These are phyloP conservation scores for Sparidentex hasta DNA, from an alignment of 2,797 vertebrate species.

Conservation along the genomic window DNA sequence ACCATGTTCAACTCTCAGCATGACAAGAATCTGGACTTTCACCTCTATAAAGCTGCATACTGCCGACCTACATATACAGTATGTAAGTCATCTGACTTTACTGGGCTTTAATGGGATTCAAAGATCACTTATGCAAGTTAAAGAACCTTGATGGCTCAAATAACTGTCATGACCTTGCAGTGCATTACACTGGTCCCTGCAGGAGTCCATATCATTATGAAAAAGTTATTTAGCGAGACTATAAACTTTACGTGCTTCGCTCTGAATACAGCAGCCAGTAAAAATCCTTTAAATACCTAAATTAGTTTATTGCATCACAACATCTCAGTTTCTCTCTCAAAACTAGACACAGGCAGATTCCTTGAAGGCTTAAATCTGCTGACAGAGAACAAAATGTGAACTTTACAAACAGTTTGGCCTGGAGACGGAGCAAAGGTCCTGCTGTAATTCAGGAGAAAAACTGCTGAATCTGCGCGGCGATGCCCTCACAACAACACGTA, in stretches of 20 bases:
- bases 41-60: slow-evolving; percentile 20
- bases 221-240: neutral
- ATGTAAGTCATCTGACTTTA: slow-evolving; percentile 13
- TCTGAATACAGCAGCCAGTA: slow-evolving; percentile 1
- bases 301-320: slow-evolving; percentile 21
- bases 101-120: slow-evolving; percentile 47
- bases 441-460: neutral
- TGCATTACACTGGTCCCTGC: neutral
- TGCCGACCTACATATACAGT: slow-evolving; percentile 40
- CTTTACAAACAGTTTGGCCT: neutral
- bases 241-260: neutral
- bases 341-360: neutral
- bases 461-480: neutral
- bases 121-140: slow-evolving; percentile 37
- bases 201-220: neutral
- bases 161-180: neutral
- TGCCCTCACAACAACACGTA: neutral
- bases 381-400: slow-evolving; percentile 16
- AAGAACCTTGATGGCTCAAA: neutral
- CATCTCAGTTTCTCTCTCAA: neutral
- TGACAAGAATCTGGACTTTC: slow-evolving; percentile 39
- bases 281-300: neutral
- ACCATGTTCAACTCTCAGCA: neutral
- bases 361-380: slow-evolving; percentile 9
- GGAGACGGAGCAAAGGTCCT: slow-evolving; percentile 42